Conservation (phyloP, 2,797 vertebrate genomes). For the Gymnothorax reevesii region DNA sequence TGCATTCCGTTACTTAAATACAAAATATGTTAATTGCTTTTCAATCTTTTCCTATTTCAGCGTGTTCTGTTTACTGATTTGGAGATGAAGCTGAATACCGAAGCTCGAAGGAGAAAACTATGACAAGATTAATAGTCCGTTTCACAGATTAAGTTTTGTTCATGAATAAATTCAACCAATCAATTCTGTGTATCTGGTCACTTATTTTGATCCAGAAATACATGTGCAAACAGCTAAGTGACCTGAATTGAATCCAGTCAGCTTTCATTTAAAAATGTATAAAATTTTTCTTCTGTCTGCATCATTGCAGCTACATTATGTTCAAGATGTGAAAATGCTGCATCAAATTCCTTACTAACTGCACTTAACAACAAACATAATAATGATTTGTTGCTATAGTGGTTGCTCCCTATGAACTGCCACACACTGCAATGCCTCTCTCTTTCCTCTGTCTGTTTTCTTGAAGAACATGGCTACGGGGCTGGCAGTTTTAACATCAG, state of each 20-base stretch:
- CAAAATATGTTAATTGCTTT: background rate
- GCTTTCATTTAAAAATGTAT: background rate
- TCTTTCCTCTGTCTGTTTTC: background rate
- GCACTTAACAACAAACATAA: background rate
- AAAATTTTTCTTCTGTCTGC: background rate
- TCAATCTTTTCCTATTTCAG: background rate
- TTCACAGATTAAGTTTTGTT: too few relatives aligned
- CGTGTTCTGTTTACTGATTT: background rate
- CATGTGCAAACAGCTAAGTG: background rate
- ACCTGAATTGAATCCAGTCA: background rate
- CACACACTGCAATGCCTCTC: background rate
- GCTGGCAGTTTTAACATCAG: background rate
- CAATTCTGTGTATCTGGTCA: too few relatives aligned
- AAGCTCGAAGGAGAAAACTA: background rate
- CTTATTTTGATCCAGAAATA: background rate
- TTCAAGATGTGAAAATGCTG: background rate
- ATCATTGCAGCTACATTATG: background rate
- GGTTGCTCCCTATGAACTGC: background rate
- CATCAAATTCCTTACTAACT: background rate
- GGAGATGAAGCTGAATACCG: background rate
- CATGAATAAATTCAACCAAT: too few relatives aligned
- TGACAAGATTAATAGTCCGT: background rate
- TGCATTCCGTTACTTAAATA: background rate
- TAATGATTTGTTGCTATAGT: background rate
- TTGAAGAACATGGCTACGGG: background rate